Evolutionary conservation across 2,797 vertebrate genomes (phyloP), one percentile per base, ranked within the genome.

Genomic region (Cyprinella venusta): DNA sequence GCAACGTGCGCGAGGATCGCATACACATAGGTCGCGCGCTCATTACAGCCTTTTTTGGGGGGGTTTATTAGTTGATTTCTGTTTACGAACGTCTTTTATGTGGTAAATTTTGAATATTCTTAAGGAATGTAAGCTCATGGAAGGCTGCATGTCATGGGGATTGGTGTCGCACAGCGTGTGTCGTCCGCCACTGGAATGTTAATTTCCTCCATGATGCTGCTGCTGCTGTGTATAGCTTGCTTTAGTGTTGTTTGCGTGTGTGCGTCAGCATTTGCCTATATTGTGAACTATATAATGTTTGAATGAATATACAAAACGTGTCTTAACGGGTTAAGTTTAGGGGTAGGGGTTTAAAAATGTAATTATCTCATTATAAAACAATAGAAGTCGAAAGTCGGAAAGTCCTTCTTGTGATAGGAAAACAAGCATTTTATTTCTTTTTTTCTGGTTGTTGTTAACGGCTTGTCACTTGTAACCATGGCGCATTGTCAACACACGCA

Each of bases 101-200:
- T 26, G n/a, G 8, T 36, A 5, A 19, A 72, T 1, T 42, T 10
- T 26, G 18, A 8, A 30, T 33, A 19, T 50, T 50, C 15, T 38
- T 21, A 48, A 42, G 59, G 15, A n/a, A 54, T 21, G 2, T 30
- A 16, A 42, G 30, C 56, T 54, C 24, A 26, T 6, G 59, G 33
- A 65, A 50, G 16, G 24, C 24, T 68, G 7, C n/a, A 36, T 36
- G 69, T 38, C 61, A 45, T 21, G 50, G 74, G 71, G 75, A 59
- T 81, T 76, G 84, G 33, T 81, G 84, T 52, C 19, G 77, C 84
- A 80, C 80, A 68, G 84, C 86, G 81, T 85, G 81, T 79, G 63
- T 69, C 82, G 75, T 77, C 76, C 80, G 64, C 74, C 85, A 56
- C 61, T 45, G 84, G 82, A 82, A 87, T 87, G 45, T 87, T 84